phyloP scores from a whole-genome alignment of 1,140 invertebrate species.

The Cotesia chilonis region DNA sequence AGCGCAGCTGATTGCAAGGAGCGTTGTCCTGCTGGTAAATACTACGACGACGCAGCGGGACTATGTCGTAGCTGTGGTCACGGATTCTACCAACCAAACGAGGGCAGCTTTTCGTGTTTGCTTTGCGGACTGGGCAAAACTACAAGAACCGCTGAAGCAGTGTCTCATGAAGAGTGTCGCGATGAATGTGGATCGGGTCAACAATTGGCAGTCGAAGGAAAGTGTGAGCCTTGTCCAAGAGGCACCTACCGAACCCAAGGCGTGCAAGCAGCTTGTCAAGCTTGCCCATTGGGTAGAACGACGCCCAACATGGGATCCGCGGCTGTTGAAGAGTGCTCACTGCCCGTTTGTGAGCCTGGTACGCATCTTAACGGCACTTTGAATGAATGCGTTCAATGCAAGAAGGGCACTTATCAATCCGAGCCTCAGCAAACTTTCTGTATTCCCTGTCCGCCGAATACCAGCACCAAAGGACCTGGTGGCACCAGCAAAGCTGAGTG shows the following conservation, averaged over 20 bases:
- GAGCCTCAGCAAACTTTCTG: slow-evolving; percentile 89
- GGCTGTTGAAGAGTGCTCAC: slow-evolving; percentile 88
- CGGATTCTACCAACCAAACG: slow-evolving; percentile 91
- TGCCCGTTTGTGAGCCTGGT: slow-evolving; percentile 86
- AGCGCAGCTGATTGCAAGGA: slow-evolving; percentile 92
- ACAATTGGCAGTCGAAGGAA: slow-evolving; percentile 87
- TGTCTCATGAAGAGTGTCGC: slow-evolving; percentile 85
- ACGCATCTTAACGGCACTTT: slow-evolving; percentile 84
- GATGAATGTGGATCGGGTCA: slow-evolving; percentile 91
- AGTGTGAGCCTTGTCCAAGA: slow-evolving; percentile 90
- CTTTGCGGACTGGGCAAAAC: slow-evolving; percentile 93
- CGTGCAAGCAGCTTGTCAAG: slow-evolving; percentile 85
- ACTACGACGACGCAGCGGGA: slow-evolving; percentile 85
- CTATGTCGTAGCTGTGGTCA: slow-evolving; percentile 91
- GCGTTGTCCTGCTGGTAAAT: slow-evolving; percentile 89
- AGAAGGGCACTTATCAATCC: slow-evolving; percentile 92
- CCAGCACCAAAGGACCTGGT: slow-evolving; percentile 84
- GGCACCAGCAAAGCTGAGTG: slow-evolving; percentile 85
- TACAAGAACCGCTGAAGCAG: slow-evolving; percentile 89
- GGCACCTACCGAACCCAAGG: slow-evolving; percentile 91
- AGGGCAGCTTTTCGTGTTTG: slow-evolving; percentile 89
- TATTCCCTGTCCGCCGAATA: slow-evolving; percentile 89
- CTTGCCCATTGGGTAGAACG: slow-evolving; percentile 88
- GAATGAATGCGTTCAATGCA: slow-evolving; percentile 88
- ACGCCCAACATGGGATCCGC: slow-evolving; percentile 85